Evolutionary conservation across 2,888 invertebrate species (phyloP), one percentile per base, ranked within the genome.

Genomic region (Celastrina argiolus): DNA sequence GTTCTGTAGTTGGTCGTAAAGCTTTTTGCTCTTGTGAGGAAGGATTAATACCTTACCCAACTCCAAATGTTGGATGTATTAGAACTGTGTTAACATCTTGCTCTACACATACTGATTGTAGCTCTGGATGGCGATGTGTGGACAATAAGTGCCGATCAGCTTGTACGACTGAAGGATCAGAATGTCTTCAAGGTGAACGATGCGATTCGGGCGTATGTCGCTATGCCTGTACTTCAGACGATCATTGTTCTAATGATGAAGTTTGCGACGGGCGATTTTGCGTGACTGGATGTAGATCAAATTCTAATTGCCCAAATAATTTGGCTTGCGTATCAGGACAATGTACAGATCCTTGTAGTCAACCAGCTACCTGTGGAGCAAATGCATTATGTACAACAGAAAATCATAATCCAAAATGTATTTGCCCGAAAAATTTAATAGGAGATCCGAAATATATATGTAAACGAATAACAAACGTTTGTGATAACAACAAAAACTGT

Each of bases 51-150:
- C 96, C 97, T 12, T 97, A 96, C 82, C 97, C 97, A 63, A 95
- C 96, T 1, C 95, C 97, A 1, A 96, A 96, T 78, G 94, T 97
- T 41, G 98, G 96, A 0, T 98, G 98, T 77, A 94, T 97, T 0
- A 92, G 97, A 75, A 92, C 96, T 12, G 97, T 97, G 0, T 93
- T 96, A 12, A 85, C 93, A 18, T 92, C 93, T n/a, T 97, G 97
- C 78, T 92, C 88, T 41, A 94, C 94, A 75, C 97, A 97, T 75
- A 92, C 95, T 65, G 96, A 96, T 74, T 97, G 97, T 79, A 86
- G 92, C 6, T 80, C 88, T 16, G 95, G 95, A 10, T 93, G 94
- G 80, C 92, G 95, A 66, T 97, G 97, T 79, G 93, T 95, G 68
- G 94, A 94, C 66, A 93, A 93, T 39, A 92, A 93, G 14, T 98